Evolutionary conservation across 2,888 invertebrate species (phyloP), one percentile per base, ranked within the genome.

Genomic region (Patella depressa): DNA sequence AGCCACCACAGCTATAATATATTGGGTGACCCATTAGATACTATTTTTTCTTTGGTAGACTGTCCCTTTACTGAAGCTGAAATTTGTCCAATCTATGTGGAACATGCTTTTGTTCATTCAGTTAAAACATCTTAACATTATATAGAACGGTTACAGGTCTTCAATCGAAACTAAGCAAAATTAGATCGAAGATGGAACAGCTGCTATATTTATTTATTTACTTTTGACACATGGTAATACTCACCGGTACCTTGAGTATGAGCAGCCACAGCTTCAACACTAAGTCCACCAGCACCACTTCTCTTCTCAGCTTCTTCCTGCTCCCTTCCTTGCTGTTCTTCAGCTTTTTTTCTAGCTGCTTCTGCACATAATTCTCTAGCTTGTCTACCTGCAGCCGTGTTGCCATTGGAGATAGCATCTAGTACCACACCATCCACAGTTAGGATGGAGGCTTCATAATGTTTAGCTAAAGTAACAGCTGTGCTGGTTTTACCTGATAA

Each of bases 351-450:
- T 19, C 85, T 82, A 1, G 91, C 90, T n/a, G 91, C 90, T 78
- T 91, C 91, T 7, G 88, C 83, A 81, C 91, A 92, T 76, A 91
- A 82, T 78, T 90, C 90, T 0, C 90, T 79, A 2, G 92, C 91
- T 45, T 84, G 82, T 77, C 87, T 82, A 3, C 91, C 91, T 5
- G 90, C 87, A 1, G 86, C 83, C 0, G 90, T 89, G 86, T 87
- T 89, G 53, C 91, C 91, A 79, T 87, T 89, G 65, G 89, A 85
- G 72, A 92, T 90, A 74, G 92, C 91, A 79, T 92, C 91, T 71
- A 88, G 84, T n/a, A 92, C 87, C 54, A 92, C 83, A 11, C 87
- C 87, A 80, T 92, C 91, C 5, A 92, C 78, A 45, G 88, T 90
- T 71, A 92, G 83, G 65, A 92, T 83, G 9, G 91, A 90, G 15